These are phyloP conservation scores for Phyllotreta cruciferae DNA, from an alignment of 2,888 invertebrate species.

Conservation along the genomic window DNA sequence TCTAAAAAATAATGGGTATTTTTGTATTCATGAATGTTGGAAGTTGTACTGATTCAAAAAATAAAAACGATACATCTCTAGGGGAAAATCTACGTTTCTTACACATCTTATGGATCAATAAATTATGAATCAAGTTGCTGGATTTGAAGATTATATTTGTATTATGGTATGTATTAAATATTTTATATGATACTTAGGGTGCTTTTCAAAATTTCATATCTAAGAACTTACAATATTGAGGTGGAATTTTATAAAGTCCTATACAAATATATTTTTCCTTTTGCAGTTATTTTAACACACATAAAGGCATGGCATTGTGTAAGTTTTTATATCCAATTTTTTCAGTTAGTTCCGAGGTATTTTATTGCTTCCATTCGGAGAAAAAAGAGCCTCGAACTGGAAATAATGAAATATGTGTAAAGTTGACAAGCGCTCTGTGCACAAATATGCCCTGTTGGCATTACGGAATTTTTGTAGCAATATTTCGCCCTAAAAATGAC, in stretches of 20 bases:
- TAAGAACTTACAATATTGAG: not conserved
- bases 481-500: conserved; percentile 37
- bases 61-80: no score
- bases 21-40: no score
- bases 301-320: not conserved
- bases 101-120: no score
- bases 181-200: no score
- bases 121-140: no score
- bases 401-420: conserved; percentile 34
- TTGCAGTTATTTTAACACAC: conserved; percentile 7
- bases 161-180: no score
- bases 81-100: no score
- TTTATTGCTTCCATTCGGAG: conserved; percentile 21
- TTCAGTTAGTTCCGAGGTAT: conserved; percentile 14
- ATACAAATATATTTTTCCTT: conserved; percentile 1
- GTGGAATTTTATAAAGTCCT: not conserved
- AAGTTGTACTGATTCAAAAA: no score
- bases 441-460: conserved; percentile 30
- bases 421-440: conserved; percentile 30
- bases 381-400: conserved; percentile 24
- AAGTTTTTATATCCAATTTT: conserved; percentile 12
- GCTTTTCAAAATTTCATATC: no score
- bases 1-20: no score
- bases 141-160: no score
- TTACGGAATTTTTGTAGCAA: conserved; percentile 25